phyloP scores from a whole-genome alignment of 2,113 vertebrate species.

The Xenopus laevis region DNA sequence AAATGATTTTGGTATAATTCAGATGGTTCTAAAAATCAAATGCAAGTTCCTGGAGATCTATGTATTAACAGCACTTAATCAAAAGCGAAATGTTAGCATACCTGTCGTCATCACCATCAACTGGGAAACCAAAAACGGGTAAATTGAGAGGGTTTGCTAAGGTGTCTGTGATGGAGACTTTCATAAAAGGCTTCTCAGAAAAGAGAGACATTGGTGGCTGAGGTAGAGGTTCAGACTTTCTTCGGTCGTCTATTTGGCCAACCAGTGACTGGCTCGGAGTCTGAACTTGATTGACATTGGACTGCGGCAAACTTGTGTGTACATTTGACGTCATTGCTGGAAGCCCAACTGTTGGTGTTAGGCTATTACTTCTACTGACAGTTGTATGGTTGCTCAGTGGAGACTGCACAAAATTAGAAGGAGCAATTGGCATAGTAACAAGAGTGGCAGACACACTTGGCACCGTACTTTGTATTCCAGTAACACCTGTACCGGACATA shows the following conservation, averaged over 20 bases:
- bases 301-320: conserved; percentile 60
- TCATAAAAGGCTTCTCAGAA: conserved; percentile 74
- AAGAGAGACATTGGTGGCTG: conserved; percentile 69
- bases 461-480: conserved; percentile 53
- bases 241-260: conserved; percentile 74
- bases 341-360: conserved; percentile 55
- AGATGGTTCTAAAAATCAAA: no score
- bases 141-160: conserved; percentile 70
- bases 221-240: conserved; percentile 83
- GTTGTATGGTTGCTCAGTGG: conserved; percentile 65
- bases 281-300: conserved; percentile 68
- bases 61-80: background rate
- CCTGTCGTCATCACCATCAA: conserved; percentile 91
- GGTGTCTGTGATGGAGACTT: conserved; percentile 73
- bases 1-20: no score
- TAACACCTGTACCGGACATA: conserved; percentile 50
- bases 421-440: conserved; percentile 71
- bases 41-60: no score
- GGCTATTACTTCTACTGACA: conserved; percentile 60
- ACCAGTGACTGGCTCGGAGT: conserved; percentile 57
- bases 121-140: conserved; percentile 82
- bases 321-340: conserved; percentile 52
- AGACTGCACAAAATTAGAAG: conserved; percentile 62
- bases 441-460: conserved; percentile 66
- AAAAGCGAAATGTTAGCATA: conserved; percentile 64